Base-by-base conservation (phyloP, 2,888 invertebrate genomes). In the Lasioglossum leucozonium region DNA sequence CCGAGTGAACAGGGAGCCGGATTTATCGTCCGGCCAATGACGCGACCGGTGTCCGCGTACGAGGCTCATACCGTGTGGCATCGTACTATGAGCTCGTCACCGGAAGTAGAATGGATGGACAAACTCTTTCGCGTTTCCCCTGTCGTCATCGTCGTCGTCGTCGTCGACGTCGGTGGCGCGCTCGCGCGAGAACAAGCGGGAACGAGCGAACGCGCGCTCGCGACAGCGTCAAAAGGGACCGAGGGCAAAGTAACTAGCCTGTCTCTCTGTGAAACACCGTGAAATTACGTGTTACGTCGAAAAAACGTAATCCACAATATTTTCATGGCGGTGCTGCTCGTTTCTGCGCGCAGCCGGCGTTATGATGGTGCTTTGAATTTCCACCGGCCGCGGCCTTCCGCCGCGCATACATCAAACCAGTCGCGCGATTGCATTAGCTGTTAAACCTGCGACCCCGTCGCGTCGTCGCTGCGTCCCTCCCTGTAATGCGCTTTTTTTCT, bases 91-190 rank as follows among this genome's bases (percentile, higher is more conserved):
- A 77, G 80, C 73, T 88, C 88, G 84, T 80, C 83, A 75, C 74
- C 83, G 88, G 86, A 88, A 88, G 80, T 81, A 72, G 84, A 79
- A 88, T 88, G 84, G 88, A 88, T 86, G 84, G 88, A 73, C 88
- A 78, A 51, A 78, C 86, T 84, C 88, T 86, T 86, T 86, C 88
- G 65, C 88, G 71, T 88, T 88, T 86, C 73, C 30, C 77, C 73
- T 37, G 62, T 6, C 71, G 44, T 62, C 62, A n/a, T n/a, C n/a
- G 62, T 6, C 71, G 44, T 62, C 62, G 62, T 6, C 71, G 44
- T 62, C 62, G n/a, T n/a, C n/a, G n/a, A n/a, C n/a, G 40, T 42
- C 18, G 37, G 55, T 11, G 11, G 55, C 55, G 55, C n/a, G 55
- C 55, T 55, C n/a, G 55, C 55, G 55, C 55, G 51, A 22, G 22